A percentile compares a stretch with the other conserved stretches of the same genome.
Conservation (phyloP, 2,113 vertebrate species). For the Brienomyrus longianalis region DNA sequence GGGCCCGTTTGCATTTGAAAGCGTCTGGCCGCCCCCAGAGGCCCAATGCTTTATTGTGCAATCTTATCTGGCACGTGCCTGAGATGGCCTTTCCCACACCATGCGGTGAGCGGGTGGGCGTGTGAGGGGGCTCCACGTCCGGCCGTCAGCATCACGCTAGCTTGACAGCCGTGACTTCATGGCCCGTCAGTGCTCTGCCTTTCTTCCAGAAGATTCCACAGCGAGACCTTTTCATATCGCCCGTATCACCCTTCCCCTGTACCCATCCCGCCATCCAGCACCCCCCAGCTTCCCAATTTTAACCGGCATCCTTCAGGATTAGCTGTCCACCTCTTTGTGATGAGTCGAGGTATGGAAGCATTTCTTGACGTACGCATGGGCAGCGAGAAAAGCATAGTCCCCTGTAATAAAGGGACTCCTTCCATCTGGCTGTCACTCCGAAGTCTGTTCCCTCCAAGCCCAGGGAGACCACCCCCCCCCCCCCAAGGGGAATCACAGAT, state of each 20-base stretch:
- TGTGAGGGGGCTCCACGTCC: constrained; percentile 46
- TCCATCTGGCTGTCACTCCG: neutral
- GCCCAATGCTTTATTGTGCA: constrained; percentile 56
- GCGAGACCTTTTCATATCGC: constrained; percentile 53
- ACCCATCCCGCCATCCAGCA: constrained; percentile 25
- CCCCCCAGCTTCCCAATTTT: constrained; percentile 65
- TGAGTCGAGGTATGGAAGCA: constrained; percentile 62
- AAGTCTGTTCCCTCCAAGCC: neutral
- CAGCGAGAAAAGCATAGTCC: constrained; percentile 31
- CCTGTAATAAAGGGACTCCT: constrained; percentile 4
- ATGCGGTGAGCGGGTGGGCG: constrained; percentile 62
- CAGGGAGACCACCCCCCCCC: neutral
- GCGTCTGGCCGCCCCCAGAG: constrained; percentile 47
- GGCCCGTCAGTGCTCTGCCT: constrained; percentile 62
- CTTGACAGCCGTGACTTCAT: constrained; percentile 75
- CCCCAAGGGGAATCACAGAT: too few species aligned
- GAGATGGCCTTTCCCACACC: constrained; percentile 75
- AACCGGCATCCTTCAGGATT: constrained; percentile 68
- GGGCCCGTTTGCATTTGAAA: constrained; percentile 75
- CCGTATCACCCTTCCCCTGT: constrained; percentile 44
- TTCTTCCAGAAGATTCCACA: constrained; percentile 56
- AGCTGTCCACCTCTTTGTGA: constrained; percentile 45
- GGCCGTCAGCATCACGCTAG: constrained; percentile 66
- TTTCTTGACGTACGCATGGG: constrained; percentile 60
- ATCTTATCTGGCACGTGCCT: constrained; percentile 76